A percentile compares a stretch with the other conserved stretches of the same genome.
Evolutionary conservation across 1,140 invertebrate species (phyloP).

Genomic region (Branchinecta lindahli): DNA sequence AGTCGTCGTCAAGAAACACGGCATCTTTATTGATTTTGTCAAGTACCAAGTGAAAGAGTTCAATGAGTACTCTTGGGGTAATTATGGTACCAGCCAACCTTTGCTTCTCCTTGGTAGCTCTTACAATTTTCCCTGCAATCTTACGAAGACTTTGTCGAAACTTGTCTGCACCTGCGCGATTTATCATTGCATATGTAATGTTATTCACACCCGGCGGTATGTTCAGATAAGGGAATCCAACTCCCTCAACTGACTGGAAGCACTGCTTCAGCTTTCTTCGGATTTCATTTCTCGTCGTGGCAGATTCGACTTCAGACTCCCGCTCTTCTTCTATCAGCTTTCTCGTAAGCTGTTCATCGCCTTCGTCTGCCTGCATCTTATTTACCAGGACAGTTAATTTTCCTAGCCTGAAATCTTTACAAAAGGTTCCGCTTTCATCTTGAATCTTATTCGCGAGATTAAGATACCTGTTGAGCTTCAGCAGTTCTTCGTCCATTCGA

Average conservation of each 20-base stretch:
- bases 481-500: neutral
- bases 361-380: neutral
- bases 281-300: neutral
- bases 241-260: neutral
- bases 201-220: neutral
- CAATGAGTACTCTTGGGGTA: neutral
- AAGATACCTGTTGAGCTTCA: neutral
- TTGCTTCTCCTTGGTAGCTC: neutral
- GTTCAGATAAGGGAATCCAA: conserved; percentile 6
- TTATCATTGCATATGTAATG: neutral
- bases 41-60: neutral
- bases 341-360: neutral
- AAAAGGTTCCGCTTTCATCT: neutral
- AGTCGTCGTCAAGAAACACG: neutral
- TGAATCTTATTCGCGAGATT: neutral
- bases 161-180: neutral
- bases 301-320: neutral
- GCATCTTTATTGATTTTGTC: neutral
- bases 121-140: neutral
- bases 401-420: neutral
- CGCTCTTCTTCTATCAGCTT: neutral
- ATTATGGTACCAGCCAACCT: neutral
- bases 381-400: neutral
- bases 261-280: neutral
- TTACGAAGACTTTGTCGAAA: neutral